phyloP scores from a whole-genome alignment of 1,140 invertebrate genomes.

The Pantala flavescens region DNA sequence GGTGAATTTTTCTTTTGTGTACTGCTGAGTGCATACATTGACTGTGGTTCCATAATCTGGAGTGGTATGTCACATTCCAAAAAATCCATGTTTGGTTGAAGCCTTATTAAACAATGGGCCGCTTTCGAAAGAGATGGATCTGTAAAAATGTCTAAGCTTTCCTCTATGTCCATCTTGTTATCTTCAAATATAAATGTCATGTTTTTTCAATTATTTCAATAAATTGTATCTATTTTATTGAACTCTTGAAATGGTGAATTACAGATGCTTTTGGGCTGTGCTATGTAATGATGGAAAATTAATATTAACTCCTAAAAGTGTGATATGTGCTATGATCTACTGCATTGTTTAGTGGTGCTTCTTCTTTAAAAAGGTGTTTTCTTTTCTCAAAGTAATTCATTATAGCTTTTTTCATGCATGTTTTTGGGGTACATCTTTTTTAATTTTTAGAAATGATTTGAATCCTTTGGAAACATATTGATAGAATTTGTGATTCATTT shows the following conservation, averaged over 20 bases:
- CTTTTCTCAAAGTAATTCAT: not conserved
- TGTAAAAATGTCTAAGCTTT: not conserved
- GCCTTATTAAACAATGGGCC: not conserved
- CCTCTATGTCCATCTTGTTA: slow-evolving; percentile 5
- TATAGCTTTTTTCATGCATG: not conserved
- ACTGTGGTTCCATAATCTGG: not conserved
- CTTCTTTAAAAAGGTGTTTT: not conserved
- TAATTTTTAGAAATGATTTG: slow-evolving; percentile 4
- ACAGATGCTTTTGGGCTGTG: slow-evolving; percentile 6
- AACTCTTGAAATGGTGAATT: slow-evolving; percentile 1
- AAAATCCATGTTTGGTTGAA: slow-evolving; percentile 3
- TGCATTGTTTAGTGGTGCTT: slow-evolving; percentile 5
- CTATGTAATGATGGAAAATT: slow-evolving; percentile 8
- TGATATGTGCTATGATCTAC: not conserved
- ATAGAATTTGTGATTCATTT: slow-evolving; percentile 4
- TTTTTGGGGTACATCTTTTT: not conserved
- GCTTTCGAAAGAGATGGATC: not conserved
- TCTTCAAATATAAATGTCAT: not conserved
- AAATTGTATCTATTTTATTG: slow-evolving; percentile 5
- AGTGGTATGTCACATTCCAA: slow-evolving; percentile 5
- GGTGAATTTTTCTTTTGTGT: not conserved
- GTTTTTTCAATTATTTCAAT: not conserved
- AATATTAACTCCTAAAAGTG: not conserved
- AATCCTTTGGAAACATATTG: not conserved
- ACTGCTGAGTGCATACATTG: not conserved